phyloP scores from a whole-genome alignment of 2,888 invertebrate genomes.

The Sepioteuthis lessoniana region DNA sequence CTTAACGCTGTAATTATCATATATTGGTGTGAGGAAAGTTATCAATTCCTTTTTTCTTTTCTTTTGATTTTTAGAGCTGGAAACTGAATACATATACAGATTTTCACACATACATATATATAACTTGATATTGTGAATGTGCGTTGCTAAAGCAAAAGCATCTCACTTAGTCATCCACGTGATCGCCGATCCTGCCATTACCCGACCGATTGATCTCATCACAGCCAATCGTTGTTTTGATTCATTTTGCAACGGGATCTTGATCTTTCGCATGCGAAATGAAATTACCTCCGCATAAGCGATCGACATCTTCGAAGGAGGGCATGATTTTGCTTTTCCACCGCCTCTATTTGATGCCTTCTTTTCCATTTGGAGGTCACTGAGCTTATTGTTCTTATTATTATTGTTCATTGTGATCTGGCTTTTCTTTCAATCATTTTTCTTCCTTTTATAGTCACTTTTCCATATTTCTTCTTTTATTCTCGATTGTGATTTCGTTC shows the following conservation, averaged over 20 bases:
- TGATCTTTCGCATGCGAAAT: conserved; percentile 21
- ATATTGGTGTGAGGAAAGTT: too few species aligned
- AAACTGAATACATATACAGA: too few species aligned
- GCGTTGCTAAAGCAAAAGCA: too few species aligned
- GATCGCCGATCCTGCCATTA: neutral
- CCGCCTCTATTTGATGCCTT: neutral
- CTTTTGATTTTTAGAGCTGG: too few species aligned
- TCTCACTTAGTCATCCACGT: too few species aligned
- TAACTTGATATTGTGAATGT: neutral
- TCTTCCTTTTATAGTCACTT: neutral
- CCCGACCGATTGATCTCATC: neutral
- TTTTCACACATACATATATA: neutral
- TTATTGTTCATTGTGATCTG: accelerated
- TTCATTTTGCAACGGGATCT: neutral
- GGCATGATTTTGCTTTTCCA: neutral
- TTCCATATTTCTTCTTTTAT: neutral
- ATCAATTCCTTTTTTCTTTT: too few species aligned
- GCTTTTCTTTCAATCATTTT: neutral
- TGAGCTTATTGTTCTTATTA: neutral
- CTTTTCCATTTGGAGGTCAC: neutral
- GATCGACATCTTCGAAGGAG: neutral
- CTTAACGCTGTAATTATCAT: too few species aligned
- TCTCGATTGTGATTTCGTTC: neutral
- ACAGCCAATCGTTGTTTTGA: neutral
- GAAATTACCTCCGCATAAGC: conserved; percentile 13